Evolutionary conservation across 2,888 invertebrate species (phyloP).

Genomic region (Phalera bucephala): DNA sequence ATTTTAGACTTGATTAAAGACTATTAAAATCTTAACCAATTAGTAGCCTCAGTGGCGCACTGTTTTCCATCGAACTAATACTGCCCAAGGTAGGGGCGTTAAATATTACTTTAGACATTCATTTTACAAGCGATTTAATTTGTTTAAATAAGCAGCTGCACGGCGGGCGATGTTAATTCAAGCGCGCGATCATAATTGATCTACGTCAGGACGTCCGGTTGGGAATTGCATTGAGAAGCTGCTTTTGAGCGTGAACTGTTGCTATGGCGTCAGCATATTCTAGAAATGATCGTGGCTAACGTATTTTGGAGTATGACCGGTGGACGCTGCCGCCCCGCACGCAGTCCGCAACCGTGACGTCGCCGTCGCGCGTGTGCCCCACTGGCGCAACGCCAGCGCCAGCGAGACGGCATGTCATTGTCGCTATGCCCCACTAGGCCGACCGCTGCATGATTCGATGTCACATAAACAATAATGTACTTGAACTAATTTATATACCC

Average conservation of each 20-base stretch:
- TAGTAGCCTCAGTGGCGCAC: no score
- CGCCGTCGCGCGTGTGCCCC: constrained; percentile 44
- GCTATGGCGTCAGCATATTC: constrained; percentile 41
- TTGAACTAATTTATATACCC: constrained; percentile 24
- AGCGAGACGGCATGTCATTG: constrained; percentile 60
- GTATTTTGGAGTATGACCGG: constrained; percentile 26
- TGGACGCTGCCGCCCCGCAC: constrained; percentile 18
- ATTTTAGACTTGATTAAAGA: no score
- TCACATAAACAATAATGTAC: constrained; percentile 38
- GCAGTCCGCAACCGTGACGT: constrained; percentile 25
- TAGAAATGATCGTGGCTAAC: constrained; percentile 24
- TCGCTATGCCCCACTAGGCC: constrained; percentile 40
- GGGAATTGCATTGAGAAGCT: no score
- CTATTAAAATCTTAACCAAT: neutral
- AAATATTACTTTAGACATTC: neutral
- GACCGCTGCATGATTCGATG: constrained; percentile 39
- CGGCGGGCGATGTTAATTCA: constrained; percentile 6
- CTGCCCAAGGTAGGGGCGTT: neutral
- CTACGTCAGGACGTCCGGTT: constrained; percentile 10
- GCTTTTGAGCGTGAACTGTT: no score
- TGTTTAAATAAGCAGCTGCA: neutral
- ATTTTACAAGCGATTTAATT: constrained; percentile 9
- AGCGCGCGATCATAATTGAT: constrained; percentile 9
- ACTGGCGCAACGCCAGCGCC: constrained; percentile 55
- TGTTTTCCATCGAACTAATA: no score